Conservation (phyloP, 2,797 vertebrate species). For the Sebastolobus altivelis region DNA sequence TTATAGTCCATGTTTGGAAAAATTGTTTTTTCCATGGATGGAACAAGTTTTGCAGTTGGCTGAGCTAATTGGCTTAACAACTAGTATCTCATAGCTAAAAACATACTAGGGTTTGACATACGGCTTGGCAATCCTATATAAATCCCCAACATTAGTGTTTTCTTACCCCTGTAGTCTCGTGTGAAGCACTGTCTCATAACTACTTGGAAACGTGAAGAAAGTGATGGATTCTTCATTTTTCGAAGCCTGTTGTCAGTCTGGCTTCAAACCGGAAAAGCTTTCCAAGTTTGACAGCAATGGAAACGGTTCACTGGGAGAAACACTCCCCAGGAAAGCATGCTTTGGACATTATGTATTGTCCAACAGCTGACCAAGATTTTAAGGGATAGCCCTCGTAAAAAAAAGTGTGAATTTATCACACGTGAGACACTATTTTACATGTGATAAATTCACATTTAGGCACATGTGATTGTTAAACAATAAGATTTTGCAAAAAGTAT, state of each 20-base stretch:
- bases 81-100: slow-evolving; percentile 5
- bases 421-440: background rate
- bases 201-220: slow-evolving; percentile 47
- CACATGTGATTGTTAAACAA: background rate
- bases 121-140: slow-evolving; percentile 24
- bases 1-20: slow-evolving; percentile 23
- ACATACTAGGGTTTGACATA: slow-evolving; percentile 21
- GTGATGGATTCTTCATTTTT: slow-evolving; percentile 54
- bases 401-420: background rate
- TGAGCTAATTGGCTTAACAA: slow-evolving; percentile 18
- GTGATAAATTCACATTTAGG: background rate
- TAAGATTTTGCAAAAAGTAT: background rate
- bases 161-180: slow-evolving; percentile 27
- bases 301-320: slow-evolving; percentile 54
- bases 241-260: slow-evolving; percentile 50
- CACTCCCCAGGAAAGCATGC: slow-evolving; percentile 36
- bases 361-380: slow-evolving; percentile 31
- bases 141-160: slow-evolving; percentile 22
- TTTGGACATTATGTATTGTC: slow-evolving; percentile 41
- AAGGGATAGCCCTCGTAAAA: slow-evolving; percentile 10
- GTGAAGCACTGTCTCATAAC: slow-evolving; percentile 49
- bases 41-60: slow-evolving; percentile 11
- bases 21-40: slow-evolving; percentile 28
- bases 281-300: slow-evolving; percentile 56
- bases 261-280: slow-evolving; percentile 34